phyloP scores from a whole-genome alignment of 2,797 vertebrate species.

The Alcedo atthis region DNA sequence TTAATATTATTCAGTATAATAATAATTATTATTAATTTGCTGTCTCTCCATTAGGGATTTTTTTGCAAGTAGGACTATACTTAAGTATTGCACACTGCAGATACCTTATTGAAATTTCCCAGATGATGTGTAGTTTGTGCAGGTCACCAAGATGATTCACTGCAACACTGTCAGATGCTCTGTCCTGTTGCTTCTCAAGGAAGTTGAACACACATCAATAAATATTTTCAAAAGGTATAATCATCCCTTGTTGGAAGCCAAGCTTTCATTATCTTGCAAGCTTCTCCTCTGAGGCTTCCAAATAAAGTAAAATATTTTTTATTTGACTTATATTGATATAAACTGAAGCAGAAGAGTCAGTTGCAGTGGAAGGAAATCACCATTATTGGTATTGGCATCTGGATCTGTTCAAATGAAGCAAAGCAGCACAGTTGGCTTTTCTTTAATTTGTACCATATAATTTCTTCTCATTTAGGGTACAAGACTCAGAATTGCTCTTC shows the following conservation, averaged over 20 bases:
- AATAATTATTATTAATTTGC: neutral
- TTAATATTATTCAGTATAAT: neutral
- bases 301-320: neutral
- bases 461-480: neutral
- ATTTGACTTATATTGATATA: neutral
- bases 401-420: neutral
- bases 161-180: neutral
- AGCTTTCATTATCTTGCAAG: neutral
- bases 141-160: neutral
- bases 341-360: neutral
- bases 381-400: neutral
- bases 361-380: neutral
- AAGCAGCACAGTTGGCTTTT: neutral
- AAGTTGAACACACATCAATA: neutral
- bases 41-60: neutral
- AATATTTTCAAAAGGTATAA: constrained; percentile 5
- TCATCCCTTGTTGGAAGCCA: neutral
- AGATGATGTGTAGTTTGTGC: neutral
- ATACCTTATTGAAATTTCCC: neutral
- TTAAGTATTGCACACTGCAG: neutral
- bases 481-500: neutral
- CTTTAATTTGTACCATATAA: neutral
- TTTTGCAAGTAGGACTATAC: neutral
- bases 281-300: constrained; percentile 3
- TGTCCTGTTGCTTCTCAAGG: neutral